Evolutionary conservation across 2,113 vertebrate species (phyloP).

Genomic region (Pardalotus punctatus): DNA sequence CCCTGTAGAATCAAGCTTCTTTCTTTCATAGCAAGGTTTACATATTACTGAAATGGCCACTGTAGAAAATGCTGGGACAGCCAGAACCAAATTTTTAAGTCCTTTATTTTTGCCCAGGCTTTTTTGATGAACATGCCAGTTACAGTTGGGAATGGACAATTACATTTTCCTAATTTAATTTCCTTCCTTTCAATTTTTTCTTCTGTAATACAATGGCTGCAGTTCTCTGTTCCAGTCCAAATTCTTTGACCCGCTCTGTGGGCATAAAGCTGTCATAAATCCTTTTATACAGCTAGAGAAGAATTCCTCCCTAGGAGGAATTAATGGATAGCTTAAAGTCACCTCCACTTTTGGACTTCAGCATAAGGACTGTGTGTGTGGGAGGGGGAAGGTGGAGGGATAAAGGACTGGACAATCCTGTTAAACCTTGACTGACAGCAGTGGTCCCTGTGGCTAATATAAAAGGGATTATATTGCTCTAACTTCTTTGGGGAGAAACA

Average conservation of each 20-base stretch:
- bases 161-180: constrained; percentile 14
- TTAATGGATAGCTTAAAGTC: constrained; percentile 14
- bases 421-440: neutral
- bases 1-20: neutral
- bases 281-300: constrained; percentile 3
- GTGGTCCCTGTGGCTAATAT: neutral
- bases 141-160: neutral
- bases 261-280: constrained; percentile 17
- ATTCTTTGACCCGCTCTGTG: constrained; percentile 29
- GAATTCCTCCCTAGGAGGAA: neutral
- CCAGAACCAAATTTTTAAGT: neutral
- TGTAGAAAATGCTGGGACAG: neutral
- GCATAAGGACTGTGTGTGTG: neutral
- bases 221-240: neutral
- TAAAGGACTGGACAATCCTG: neutral
- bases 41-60: neutral
- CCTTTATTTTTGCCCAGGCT: neutral
- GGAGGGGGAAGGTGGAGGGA: neutral
- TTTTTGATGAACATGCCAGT: neutral
- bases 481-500: neutral
- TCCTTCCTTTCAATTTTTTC: constrained; percentile 1
- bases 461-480: neutral
- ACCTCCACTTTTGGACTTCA: neutral
- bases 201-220: neutral
- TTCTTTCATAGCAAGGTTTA: neutral